Evolutionary conservation across 1,140 invertebrate genomes (phyloP).

Genomic region (Uloborus diversus): DNA sequence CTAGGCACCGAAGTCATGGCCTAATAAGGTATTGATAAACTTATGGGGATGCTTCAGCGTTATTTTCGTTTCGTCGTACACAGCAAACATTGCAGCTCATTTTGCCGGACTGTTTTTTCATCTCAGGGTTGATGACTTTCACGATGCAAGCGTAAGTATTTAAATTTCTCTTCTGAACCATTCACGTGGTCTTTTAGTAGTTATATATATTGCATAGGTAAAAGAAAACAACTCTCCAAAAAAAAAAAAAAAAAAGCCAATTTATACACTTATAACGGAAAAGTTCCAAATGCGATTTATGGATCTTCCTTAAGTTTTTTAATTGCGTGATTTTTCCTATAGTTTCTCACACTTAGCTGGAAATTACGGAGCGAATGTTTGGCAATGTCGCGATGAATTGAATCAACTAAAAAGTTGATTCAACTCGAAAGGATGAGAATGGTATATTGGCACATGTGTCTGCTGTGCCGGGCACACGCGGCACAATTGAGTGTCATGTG

Average conservation of each 20-base stretch:
- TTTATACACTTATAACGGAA: background rate
- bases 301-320: too few relatives aligned
- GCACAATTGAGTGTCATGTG: too few relatives aligned
- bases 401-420: too few relatives aligned
- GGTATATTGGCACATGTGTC: too few relatives aligned
- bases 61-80: constrained; percentile 93
- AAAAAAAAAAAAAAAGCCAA: background rate
- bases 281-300: too few relatives aligned
- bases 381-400: too few relatives aligned
- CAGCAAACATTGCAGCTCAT: constrained; percentile 91
- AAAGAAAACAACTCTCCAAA: background rate
- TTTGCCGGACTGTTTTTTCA: constrained; percentile 92
- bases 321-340: too few relatives aligned
- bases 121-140: constrained; percentile 76
- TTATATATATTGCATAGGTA: background rate
- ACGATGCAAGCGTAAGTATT: constrained; percentile 64
- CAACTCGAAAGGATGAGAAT: too few relatives aligned
- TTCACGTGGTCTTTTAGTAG: background rate
- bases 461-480: too few relatives aligned
- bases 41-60: constrained; percentile 95
- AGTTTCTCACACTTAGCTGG: too few relatives aligned
- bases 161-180: too few relatives aligned
- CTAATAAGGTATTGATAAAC: constrained; percentile 88
- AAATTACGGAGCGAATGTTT: too few relatives aligned
- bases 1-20: constrained; percentile 90